These are phyloP conservation scores for Battus philenor DNA, from an alignment of 1,140 invertebrate genomes.

Conservation along the genomic window DNA sequence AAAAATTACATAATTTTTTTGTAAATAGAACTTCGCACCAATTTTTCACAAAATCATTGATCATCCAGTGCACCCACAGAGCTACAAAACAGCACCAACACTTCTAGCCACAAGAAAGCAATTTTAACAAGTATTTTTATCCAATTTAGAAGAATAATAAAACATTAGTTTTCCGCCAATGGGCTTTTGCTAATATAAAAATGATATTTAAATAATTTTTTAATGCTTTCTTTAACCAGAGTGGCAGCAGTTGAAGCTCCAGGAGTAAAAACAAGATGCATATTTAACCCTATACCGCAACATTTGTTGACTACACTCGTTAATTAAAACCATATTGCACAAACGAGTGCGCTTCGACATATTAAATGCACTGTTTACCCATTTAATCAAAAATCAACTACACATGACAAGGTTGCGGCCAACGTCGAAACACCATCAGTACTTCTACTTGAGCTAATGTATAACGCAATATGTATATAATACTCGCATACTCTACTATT, in stretches of 20 bases:
- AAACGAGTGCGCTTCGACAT: constrained; percentile 6
- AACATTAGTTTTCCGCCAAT: too few species aligned
- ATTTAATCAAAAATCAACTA: constrained; percentile 2
- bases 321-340: constrained; percentile 16
- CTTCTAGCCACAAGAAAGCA: too few species aligned
- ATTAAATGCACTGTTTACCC: constrained; percentile 8
- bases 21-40: constrained; percentile 38
- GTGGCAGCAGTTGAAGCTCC: too few species aligned
- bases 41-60: constrained; percentile 21
- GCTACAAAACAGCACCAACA: too few species aligned
- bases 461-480: too few species aligned
- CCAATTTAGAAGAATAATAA: too few species aligned
- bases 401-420: constrained; percentile 1
- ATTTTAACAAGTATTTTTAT: too few species aligned
- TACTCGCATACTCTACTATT: not conserved
- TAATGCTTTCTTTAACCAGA: too few species aligned
- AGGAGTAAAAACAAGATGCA: too few species aligned
- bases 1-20: constrained; percentile 48
- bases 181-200: too few species aligned
- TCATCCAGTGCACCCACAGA: constrained; percentile 1
- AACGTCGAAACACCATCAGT: not conserved
- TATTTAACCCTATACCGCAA: not conserved
- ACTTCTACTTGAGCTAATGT: constrained; percentile 3
- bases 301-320: not conserved
- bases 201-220: too few species aligned